A percentile compares a stretch with the other conserved stretches of the same genome.
These are phyloP conservation scores for Drosophila crucigera DNA, from an alignment of 2,888 invertebrate species.

Conservation along the genomic window DNA sequence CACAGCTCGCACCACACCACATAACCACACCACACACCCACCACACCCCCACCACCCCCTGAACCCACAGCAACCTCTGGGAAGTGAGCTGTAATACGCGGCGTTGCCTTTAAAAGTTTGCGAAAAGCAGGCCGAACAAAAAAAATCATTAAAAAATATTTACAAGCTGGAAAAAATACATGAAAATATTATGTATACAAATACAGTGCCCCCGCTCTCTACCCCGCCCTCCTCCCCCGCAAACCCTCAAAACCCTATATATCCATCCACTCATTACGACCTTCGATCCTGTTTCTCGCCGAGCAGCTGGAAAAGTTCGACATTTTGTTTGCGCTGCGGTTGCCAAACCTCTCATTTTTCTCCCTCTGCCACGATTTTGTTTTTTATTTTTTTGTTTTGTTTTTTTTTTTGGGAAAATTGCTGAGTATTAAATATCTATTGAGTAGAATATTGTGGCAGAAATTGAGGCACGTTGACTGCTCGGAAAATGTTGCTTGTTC, in stretches of 20 bases:
- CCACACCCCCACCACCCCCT: background rate
- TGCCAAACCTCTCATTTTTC: slow-evolving; percentile 33
- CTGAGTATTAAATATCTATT: slow-evolving; percentile 78
- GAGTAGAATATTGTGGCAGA: slow-evolving; percentile 58
- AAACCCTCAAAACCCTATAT: background rate
- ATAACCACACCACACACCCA: slow-evolving; percentile 10
- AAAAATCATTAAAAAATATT: slow-evolving; percentile 70
- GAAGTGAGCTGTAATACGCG: slow-evolving; percentile 66
- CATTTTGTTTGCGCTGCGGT: slow-evolving; percentile 61
- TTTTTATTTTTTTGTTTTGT: background rate
- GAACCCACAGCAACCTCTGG: background rate
- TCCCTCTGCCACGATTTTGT: background rate
- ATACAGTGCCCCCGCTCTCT: slow-evolving; percentile 6
- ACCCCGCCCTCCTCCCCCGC: too few species aligned
- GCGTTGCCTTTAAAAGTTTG: slow-evolving; percentile 62
- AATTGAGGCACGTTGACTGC: slow-evolving; percentile 46
- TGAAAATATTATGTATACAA: slow-evolving; percentile 72
- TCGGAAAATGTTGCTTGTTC: slow-evolving; percentile 60
- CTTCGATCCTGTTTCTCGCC: slow-evolving; percentile 34
- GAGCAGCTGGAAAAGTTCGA: slow-evolving; percentile 48
- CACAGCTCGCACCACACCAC: background rate
- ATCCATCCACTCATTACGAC: slow-evolving; percentile 63
- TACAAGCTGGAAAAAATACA: slow-evolving; percentile 70
- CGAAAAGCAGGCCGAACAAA: slow-evolving; percentile 25
- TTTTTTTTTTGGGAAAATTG: slow-evolving; percentile 34